Evolutionary conservation across 2,797 vertebrate species (phyloP).

Genomic region (Naso thynnoides): DNA sequence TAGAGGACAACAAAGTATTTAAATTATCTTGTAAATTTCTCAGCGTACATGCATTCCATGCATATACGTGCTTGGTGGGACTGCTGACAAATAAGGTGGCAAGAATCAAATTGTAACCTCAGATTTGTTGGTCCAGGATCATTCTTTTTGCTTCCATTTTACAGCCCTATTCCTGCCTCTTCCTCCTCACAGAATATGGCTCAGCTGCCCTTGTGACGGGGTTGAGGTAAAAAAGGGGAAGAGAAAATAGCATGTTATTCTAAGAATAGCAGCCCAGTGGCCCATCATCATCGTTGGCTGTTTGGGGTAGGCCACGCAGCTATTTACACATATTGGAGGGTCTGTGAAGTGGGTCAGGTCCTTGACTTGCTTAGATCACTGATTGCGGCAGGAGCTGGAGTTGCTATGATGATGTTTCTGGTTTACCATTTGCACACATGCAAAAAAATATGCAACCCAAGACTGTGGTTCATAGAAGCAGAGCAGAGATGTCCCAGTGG

Average conservation of each 20-base stretch:
- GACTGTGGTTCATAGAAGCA: neutral
- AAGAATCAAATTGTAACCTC: neutral
- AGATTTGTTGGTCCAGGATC: neutral
- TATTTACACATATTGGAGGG: constrained; percentile 60
- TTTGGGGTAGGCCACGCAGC: constrained; percentile 38
- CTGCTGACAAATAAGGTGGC: neutral
- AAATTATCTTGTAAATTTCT: neutral
- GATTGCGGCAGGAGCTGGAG: constrained; percentile 63
- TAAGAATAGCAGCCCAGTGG: constrained; percentile 63
- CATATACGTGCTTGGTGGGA: neutral
- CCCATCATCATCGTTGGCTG: constrained; percentile 43
- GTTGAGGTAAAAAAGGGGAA: constrained; percentile 6
- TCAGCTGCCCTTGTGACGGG: constrained; percentile 57
- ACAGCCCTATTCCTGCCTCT: neutral
- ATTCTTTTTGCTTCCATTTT: constrained; percentile 3
- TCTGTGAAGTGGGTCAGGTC: constrained; percentile 55
- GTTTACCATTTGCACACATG: neutral
- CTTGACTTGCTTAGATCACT: constrained; percentile 66
- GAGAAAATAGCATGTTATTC: constrained; percentile 57
- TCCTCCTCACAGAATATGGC: neutral
- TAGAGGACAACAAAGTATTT: neutral
- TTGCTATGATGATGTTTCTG: constrained; percentile 13
- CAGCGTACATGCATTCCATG: neutral
- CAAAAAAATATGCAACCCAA: neutral
- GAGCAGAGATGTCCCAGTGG: neutral